Evolutionary conservation across 2,888 invertebrate genomes (phyloP).

Genomic region (Caenorhabditis sinica): DNA sequence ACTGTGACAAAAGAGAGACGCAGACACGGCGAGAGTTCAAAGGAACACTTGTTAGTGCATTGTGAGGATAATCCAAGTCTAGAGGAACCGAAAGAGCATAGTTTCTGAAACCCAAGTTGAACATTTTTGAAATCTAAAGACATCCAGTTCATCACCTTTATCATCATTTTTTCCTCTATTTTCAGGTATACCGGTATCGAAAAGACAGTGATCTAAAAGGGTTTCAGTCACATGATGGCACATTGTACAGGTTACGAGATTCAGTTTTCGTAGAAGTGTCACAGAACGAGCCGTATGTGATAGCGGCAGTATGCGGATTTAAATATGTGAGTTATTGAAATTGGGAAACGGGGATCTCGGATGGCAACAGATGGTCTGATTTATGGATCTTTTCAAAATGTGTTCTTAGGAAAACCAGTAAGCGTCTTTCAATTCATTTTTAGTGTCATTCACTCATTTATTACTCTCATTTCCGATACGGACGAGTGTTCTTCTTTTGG

Average conservation of each 20-base stretch:
- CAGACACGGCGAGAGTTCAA: slow-evolving; percentile 24
- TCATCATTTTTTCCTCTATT: not conserved
- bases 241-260: slow-evolving; percentile 76
- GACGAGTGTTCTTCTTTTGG: slow-evolving; percentile 14
- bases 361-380: slow-evolving; percentile 59
- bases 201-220: slow-evolving; percentile 76
- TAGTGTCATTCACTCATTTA: not conserved
- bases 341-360: not conserved
- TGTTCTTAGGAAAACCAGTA: not conserved
- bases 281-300: slow-evolving; percentile 75
- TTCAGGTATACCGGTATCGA: slow-evolving; percentile 76
- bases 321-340: slow-evolving; percentile 77
- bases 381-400: not conserved
- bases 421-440: no score
- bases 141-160: no score
- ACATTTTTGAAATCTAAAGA: not conserved
- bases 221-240: slow-evolving; percentile 78
- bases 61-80: not conserved
- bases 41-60: slow-evolving; percentile 30
- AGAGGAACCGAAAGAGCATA: no score
- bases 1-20: not conserved
- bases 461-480: not conserved
- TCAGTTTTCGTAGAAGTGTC: slow-evolving; percentile 77
- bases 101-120: not conserved
- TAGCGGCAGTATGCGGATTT: slow-evolving; percentile 75